phyloP scores from a whole-genome alignment of 1,140 invertebrate species.

The Cherax destructor region DNA sequence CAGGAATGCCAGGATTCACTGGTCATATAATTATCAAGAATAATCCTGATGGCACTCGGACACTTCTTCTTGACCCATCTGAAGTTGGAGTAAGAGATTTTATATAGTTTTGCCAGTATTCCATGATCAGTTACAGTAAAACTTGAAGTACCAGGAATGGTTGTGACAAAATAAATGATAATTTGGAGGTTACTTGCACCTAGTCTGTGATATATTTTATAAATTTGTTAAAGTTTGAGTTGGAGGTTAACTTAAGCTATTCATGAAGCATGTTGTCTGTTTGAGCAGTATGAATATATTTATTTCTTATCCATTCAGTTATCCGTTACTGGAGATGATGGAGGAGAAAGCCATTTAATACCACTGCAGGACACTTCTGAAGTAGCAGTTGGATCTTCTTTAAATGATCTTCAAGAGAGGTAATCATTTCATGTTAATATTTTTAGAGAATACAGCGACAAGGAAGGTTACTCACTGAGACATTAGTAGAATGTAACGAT shows the following conservation, averaged over 20 bases:
- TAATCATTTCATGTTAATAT: neutral
- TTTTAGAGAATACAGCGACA: too few species aligned
- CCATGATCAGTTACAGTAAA: neutral
- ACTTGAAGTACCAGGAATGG: neutral
- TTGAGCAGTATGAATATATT: neutral
- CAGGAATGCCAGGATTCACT: slow-evolving; percentile 19
- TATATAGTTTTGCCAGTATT: neutral
- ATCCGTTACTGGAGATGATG: slow-evolving; percentile 47
- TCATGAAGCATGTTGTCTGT: neutral
- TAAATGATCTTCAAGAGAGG: slow-evolving; percentile 46
- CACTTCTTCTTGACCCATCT: slow-evolving; percentile 36
- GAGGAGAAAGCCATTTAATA: slow-evolving; percentile 36
- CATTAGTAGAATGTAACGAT: too few species aligned
- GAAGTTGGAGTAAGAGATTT: slow-evolving; percentile 37
- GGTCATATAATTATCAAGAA: slow-evolving; percentile 49
- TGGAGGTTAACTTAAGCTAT: too few species aligned
- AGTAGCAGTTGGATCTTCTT: slow-evolving; percentile 17
- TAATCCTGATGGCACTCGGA: slow-evolving; percentile 53
- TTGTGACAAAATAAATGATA: too few species aligned
- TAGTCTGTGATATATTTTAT: too few species aligned
- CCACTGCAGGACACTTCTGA: slow-evolving; percentile 46
- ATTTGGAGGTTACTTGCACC: too few species aligned
- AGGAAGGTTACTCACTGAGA: too few species aligned
- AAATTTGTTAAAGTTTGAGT: too few species aligned
- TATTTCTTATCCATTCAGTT: slow-evolving; percentile 4